phyloP scores from a whole-genome alignment of 1,140 invertebrate genomes.

The Coelopa frigida region DNA sequence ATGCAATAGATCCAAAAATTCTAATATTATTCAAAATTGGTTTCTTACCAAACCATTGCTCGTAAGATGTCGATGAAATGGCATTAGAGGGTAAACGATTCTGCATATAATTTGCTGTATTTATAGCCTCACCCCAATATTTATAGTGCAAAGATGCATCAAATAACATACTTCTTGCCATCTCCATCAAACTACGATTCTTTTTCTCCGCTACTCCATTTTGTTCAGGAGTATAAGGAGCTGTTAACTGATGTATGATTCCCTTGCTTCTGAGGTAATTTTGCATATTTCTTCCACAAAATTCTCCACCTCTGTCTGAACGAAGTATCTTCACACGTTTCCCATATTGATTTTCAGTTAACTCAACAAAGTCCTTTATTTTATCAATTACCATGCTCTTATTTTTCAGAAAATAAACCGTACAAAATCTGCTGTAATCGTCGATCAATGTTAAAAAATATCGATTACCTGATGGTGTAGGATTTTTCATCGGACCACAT shows the following conservation, averaged over 20 bases:
- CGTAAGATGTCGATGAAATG: conserved; percentile 28
- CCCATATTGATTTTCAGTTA: conserved; percentile 18
- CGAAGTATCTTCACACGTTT: conserved; percentile 19
- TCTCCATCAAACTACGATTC: conserved; percentile 5
- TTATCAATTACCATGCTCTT: conserved; percentile 24
- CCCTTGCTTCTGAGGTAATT: conserved; percentile 12
- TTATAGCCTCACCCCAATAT: conserved; percentile 37
- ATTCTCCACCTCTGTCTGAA: conserved; percentile 27
- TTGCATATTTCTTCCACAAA: conserved; percentile 15
- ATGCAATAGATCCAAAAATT: too few species aligned
- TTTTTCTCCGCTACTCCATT: conserved; percentile 36
- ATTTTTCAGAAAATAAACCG: conserved; percentile 29
- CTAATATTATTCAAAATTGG: conserved; percentile 29
- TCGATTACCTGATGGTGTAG: conserved; percentile 15
- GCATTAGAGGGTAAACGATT: conserved; percentile 13
- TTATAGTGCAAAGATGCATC: neutral
- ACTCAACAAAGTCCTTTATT: conserved; percentile 7
- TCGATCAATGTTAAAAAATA: conserved; percentile 33
- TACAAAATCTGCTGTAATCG: conserved; percentile 19
- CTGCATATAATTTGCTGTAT: conserved; percentile 18
- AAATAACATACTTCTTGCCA: conserved; percentile 2
- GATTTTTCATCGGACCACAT: too few species aligned
- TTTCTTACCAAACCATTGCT: conserved; percentile 32
- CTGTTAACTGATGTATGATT: conserved; percentile 21
- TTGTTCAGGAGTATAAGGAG: conserved; percentile 33